phyloP scores from a whole-genome alignment of 1,140 invertebrate species.

The Drosophila pseudoobscura region DNA sequence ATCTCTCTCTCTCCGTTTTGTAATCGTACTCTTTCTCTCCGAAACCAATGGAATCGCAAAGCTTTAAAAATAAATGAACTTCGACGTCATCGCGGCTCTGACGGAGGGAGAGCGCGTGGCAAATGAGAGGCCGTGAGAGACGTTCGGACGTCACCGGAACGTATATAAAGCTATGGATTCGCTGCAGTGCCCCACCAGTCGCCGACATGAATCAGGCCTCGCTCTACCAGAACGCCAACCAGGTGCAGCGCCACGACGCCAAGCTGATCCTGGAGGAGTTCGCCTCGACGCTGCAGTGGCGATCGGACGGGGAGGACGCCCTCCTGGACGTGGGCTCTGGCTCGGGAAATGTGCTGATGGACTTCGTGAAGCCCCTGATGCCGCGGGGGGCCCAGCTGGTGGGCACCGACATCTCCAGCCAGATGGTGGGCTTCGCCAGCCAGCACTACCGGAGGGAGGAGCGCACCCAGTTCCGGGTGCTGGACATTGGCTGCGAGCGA shows the following conservation, averaged over 20 bases:
- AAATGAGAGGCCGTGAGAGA: constrained; percentile 17
- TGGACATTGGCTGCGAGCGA: constrained; percentile 86
- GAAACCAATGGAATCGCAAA: constrained; percentile 40
- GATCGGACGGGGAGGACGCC: constrained; percentile 84
- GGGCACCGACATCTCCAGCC: constrained; percentile 88
- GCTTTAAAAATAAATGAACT: constrained; percentile 70
- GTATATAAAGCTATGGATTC: constrained; percentile 61
- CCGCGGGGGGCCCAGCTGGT: constrained; percentile 84
- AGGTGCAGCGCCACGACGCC: constrained; percentile 88
- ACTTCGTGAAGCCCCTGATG: constrained; percentile 87
- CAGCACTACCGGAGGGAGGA: constrained; percentile 82
- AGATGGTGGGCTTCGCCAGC: constrained; percentile 89
- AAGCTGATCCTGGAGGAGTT: constrained; percentile 88
- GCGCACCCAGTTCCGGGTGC: constrained; percentile 85
- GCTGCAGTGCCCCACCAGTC: constrained; percentile 39
- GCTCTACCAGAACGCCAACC: constrained; percentile 84
- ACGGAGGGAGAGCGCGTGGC: neutral
- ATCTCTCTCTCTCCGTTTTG: constrained; percentile 1
- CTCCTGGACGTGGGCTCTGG: constrained; percentile 92
- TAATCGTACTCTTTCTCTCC: neutral
- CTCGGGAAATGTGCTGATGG: constrained; percentile 88
- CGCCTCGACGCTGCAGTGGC: constrained; percentile 85
- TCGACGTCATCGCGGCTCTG: constrained; percentile 31
- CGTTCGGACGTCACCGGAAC: constrained; percentile 17
- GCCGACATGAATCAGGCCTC: constrained; percentile 73